phyloP scores from a whole-genome alignment of 2,797 vertebrate species.

The Pipistrellus pipistrellus region DNA sequence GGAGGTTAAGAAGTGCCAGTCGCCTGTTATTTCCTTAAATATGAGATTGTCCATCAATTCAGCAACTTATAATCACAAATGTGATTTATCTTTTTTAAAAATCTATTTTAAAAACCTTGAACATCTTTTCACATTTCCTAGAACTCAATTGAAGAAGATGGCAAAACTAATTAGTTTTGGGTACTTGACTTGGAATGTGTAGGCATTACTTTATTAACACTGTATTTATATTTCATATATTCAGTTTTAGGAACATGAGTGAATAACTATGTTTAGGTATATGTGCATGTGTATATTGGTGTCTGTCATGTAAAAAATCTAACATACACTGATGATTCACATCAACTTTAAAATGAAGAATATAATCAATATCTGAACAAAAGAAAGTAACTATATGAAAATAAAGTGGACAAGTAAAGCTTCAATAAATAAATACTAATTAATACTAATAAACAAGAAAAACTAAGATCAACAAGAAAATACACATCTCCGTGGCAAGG shows the following conservation, averaged over 20 bases:
- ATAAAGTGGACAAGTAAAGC: background rate
- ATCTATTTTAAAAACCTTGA: background rate
- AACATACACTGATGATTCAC: background rate
- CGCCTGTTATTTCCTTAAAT: background rate
- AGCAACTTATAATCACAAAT: background rate
- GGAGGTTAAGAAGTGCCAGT: background rate
- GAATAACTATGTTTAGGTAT: background rate
- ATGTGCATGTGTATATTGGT: background rate
- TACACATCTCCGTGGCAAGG: background rate
- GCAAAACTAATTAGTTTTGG: background rate
- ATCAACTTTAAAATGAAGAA: background rate
- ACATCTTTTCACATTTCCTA: background rate
- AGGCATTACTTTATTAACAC: background rate
- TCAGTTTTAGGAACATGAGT: background rate
- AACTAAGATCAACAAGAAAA: background rate
- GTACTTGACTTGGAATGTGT: no score
- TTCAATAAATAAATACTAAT: background rate
- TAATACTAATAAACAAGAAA: background rate
- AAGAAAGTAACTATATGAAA: background rate
- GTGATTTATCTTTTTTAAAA: background rate
- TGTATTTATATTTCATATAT: background rate
- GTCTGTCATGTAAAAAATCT: background rate
- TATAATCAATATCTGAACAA: background rate
- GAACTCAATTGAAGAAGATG: background rate
- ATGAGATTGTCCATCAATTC: background rate